These are phyloP conservation scores for Esox lucius DNA, from an alignment of 2,797 vertebrate species.

Conservation along the genomic window DNA sequence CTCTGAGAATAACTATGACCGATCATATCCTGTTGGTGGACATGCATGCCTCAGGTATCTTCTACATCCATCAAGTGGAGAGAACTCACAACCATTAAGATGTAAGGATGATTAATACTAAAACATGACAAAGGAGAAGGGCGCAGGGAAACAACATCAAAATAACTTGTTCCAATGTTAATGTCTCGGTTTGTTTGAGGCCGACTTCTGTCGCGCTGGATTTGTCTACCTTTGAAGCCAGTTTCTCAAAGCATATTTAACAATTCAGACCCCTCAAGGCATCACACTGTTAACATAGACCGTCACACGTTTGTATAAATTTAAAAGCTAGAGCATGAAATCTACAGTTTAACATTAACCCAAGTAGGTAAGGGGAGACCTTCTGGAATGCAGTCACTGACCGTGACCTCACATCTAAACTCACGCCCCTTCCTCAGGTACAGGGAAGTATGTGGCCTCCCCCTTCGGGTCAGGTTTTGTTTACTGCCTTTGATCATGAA, in stretches of 20 bases:
- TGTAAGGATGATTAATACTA: background rate
- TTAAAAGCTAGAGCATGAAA: background rate
- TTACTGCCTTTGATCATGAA: slow-evolving; percentile 66
- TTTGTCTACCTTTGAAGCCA: background rate
- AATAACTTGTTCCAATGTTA: slow-evolving; percentile 13
- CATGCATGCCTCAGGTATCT: background rate
- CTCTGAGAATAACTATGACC: slow-evolving; percentile 24
- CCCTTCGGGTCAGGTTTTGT: background rate
- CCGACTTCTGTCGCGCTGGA: background rate
- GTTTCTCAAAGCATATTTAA: background rate
- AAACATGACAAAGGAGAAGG: background rate
- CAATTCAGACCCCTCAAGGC: background rate
- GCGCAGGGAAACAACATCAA: slow-evolving; percentile 1
- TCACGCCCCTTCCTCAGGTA: background rate
- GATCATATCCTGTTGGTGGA: slow-evolving; percentile 16
- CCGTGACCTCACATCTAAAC: slow-evolving; percentile 11
- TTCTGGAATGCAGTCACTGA: slow-evolving; percentile 28
- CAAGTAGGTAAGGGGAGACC: background rate
- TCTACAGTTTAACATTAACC: background rate
- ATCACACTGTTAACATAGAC: background rate
- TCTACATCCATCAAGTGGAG: background rate
- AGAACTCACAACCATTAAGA: background rate
- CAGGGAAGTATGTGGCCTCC: background rate
- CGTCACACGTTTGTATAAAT: too few species aligned
- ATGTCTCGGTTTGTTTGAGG: slow-evolving; percentile 1